phyloP scores from a whole-genome alignment of 2,888 invertebrate genomes.

The Pristionchus mayeri region DNA sequence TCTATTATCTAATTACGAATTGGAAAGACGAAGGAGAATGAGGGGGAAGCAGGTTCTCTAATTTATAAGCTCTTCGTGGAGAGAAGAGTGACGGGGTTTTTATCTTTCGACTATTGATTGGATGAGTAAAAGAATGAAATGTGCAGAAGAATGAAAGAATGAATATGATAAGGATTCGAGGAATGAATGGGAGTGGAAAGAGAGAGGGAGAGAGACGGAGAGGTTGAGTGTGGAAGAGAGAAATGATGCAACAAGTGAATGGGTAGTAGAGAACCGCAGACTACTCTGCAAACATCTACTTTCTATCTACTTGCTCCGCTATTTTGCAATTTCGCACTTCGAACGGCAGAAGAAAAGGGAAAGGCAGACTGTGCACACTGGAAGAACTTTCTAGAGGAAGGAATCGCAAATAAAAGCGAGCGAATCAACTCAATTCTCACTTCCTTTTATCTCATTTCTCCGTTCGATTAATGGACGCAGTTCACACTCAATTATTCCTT shows the following conservation, averaged over 20 bases:
- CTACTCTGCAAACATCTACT: background rate
- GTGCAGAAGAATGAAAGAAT: background rate
- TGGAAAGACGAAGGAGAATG: background rate
- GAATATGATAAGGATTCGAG: conserved; percentile 4
- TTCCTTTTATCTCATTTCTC: no score
- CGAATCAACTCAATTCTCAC: no score
- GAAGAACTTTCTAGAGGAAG: no score
- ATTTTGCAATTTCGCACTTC: background rate
- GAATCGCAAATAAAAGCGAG: no score
- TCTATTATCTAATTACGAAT: no score
- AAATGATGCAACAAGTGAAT: background rate
- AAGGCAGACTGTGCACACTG: no score
- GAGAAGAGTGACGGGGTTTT: background rate
- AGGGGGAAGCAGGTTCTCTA: background rate
- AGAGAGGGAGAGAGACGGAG: background rate
- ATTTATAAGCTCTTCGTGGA: background rate
- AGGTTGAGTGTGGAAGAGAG: background rate
- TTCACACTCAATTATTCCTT: no score
- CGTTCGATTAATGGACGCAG: no score
- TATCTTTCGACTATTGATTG: conserved; percentile 8
- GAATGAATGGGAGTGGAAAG: background rate
- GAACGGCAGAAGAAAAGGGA: no score
- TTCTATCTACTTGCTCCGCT: background rate
- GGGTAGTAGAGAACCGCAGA: background rate
- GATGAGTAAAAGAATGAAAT: background rate